Base-by-base conservation (phyloP, 2,113 vertebrate species). In the Oreamnos americanus region DNA sequence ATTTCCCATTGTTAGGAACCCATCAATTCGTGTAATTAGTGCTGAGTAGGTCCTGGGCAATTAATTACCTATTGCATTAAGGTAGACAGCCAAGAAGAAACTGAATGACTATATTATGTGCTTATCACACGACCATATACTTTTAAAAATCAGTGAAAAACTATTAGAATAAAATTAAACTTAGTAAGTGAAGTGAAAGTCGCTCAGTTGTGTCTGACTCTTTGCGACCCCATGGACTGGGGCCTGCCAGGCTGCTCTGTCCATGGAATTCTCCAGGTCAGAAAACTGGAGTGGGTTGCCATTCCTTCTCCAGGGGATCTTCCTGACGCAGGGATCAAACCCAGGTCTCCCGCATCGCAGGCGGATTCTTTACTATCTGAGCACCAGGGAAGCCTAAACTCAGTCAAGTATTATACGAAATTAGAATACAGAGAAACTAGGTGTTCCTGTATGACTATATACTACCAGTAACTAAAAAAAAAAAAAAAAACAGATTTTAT, bases 281-380 rank as follows among this genome's bases (percentile, higher is more conserved):
- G 10, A 71, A 71, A 12, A 39, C 67, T 71, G 36, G 19, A 39
- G 19, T 71, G 67, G 67, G 67, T 13, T 39, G 67, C n/a, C 67
- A 74, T 74, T 39, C 67, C 67, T 74, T 74, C n/a, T 74, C 67
- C 67, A 74, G 67, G 21, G n/a, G 19, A 74, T 74, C 67, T 74
- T 74, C 19, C 19, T 12, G 21, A 74, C n/a, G 19, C 19, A 74
- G 67, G n/a, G 10, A 39, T 74, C 36, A 39, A 39, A 74, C n/a
- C 67, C 19, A 12, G n/a, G 19, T 39, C 67, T 74, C 19, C 67
- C 0, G 0, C n/a, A 39, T 74, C 10, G 0, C 21, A 74, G n/a
- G n/a, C 0, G 0, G n/a, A 39, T 74, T 74, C 62, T 74, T 39
- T 39, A 74, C 67, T 12, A 39, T 39, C 67, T 74, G 67, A 39